phyloP scores from a whole-genome alignment of 2,888 invertebrate genomes.

The Leuctra nigra region DNA sequence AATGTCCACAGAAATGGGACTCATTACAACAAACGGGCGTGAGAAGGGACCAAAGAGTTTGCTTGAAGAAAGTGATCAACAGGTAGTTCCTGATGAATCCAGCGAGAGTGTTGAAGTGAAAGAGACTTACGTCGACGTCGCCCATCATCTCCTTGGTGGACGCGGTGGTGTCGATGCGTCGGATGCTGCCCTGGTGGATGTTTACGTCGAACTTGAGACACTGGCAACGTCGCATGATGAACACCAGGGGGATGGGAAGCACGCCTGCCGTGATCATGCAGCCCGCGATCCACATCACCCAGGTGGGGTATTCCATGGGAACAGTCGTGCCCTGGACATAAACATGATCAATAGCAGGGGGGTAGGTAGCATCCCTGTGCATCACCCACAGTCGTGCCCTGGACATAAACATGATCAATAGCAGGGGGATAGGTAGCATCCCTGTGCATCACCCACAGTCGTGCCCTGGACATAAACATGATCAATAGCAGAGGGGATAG shows the following conservation, averaged over 20 bases:
- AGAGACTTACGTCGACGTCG: constrained; percentile 78
- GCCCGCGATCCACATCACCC: constrained; percentile 72
- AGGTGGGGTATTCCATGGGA: constrained; percentile 64
- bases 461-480: no score
- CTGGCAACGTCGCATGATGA: constrained; percentile 81
- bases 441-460: no score
- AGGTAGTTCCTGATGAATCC: no score
- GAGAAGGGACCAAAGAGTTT: no score
- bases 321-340: constrained; percentile 70
- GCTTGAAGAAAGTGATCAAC: no score
- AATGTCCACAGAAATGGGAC: no score
- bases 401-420: constrained; percentile 34
- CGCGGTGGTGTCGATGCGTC: constrained; percentile 86
- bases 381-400: constrained; percentile 69
- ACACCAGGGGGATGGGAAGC: constrained; percentile 79
- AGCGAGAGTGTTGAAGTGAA: no score
- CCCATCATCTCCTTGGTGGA: constrained; percentile 94
- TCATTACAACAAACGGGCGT: no score
- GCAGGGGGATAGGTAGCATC: background rate
- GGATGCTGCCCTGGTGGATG: constrained; percentile 86
- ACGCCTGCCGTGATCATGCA: constrained; percentile 72
- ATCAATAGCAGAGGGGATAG: no score
- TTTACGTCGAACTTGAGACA: constrained; percentile 81
- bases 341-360: constrained; percentile 30
- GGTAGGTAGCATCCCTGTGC: no score